Evolutionary conservation across 2,113 vertebrate species (phyloP).

Genomic region (Poicephalus gulielmi): DNA sequence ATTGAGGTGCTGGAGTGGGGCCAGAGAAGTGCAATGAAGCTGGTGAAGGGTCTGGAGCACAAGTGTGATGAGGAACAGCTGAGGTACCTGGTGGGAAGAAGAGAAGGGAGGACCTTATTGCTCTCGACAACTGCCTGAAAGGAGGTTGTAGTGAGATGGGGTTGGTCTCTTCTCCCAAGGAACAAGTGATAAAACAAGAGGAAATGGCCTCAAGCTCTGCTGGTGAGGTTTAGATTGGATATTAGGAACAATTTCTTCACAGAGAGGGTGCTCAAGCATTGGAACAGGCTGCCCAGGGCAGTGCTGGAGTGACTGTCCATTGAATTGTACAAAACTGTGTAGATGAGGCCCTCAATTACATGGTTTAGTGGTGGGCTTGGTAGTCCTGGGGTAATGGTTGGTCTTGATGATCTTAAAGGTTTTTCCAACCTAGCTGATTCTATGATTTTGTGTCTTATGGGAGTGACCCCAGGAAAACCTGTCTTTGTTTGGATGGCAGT

Average conservation of each 20-base stretch:
- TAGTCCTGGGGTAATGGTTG: neutral
- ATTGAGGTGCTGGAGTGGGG: neutral
- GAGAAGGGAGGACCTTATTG: neutral
- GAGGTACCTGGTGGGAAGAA: neutral
- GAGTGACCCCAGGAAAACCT: neutral
- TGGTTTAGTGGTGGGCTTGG: neutral
- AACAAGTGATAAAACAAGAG: neutral
- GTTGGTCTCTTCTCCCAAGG: neutral
- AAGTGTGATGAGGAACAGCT: neutral
- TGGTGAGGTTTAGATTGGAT: neutral
- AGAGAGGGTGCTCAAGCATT: neutral
- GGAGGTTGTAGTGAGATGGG: neutral
- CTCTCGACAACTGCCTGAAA: neutral
- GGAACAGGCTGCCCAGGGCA: neutral
- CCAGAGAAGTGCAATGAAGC: neutral
- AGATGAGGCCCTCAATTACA: neutral
- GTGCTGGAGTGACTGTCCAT: neutral
- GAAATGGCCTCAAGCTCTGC: neutral
- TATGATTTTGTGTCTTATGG: neutral
- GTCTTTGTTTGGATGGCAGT: neutral
- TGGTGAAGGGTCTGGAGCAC: neutral
- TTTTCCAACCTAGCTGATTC: neutral
- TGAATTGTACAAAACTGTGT: neutral
- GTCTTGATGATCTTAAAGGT: neutral
- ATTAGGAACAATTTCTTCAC: neutral